These are phyloP conservation scores for Oreortyx pictus DNA, from an alignment of 2,797 vertebrate genomes.

Conservation along the genomic window DNA sequence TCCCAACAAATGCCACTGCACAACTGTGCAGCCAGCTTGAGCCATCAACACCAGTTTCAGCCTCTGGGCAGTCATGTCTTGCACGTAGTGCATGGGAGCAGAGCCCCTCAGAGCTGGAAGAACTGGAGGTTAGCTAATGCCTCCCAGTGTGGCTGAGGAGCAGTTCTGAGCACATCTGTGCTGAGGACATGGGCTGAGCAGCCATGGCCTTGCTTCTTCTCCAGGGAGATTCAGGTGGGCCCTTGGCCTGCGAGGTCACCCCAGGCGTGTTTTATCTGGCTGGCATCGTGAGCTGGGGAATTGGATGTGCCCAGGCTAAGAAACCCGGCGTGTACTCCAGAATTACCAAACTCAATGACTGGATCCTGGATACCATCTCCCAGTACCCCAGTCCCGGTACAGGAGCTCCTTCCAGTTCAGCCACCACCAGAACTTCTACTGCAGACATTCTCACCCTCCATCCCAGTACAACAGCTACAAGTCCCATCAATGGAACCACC, in stretches of 20 bases:
- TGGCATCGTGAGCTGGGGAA: slow-evolving; percentile 95
- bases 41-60: not conserved
- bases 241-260: slow-evolving; percentile 90
- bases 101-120: not conserved
- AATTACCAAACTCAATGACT: slow-evolving; percentile 86
- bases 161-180: not conserved
- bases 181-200: not conserved
- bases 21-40: not conserved
- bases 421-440: not conserved
- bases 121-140: not conserved
- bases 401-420: not conserved
- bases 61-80: not conserved
- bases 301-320: slow-evolving; percentile 90
- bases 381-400: not conserved
- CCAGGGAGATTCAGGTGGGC: slow-evolving; percentile 96
- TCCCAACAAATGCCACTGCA: not conserved
- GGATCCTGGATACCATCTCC: slow-evolving; percentile 85
- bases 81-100: not conserved
- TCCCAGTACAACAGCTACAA: not conserved
- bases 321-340: slow-evolving; percentile 91
- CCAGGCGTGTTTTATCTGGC: slow-evolving; percentile 92
- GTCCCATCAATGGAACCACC: not conserved
- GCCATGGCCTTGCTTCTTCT: not conserved
- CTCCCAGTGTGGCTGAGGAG: not conserved
- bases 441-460: not conserved